Percentiles rank a stretch among this genome's conserved stretches.
phyloP scores from a whole-genome alignment of 2,797 vertebrate genomes.

The Momotus momota region DNA sequence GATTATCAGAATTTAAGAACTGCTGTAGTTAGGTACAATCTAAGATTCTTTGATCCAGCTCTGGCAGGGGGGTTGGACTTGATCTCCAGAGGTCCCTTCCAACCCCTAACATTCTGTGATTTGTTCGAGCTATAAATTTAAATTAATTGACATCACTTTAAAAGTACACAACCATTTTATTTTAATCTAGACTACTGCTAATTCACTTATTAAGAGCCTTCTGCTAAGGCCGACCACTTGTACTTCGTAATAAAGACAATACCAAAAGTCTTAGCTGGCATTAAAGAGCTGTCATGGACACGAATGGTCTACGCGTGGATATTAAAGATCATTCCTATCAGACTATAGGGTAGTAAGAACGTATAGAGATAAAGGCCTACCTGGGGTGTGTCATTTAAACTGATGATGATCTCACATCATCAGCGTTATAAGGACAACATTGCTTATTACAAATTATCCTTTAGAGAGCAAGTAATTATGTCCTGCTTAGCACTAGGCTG shows the following conservation, averaged over 20 bases:
- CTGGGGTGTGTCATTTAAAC: neutral
- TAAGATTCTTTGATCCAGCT: neutral
- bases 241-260: neutral
- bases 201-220: neutral
- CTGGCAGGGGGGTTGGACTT: too few species aligned
- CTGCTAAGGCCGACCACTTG: neutral
- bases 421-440: neutral
- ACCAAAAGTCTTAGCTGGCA: neutral
- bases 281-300: neutral
- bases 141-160: neutral
- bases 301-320: neutral
- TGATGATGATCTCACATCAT: neutral
- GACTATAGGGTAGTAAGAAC: neutral
- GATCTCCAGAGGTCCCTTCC: too few species aligned
- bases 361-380: neutral
- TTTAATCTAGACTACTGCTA: neutral
- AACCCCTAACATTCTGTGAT: too few species aligned
- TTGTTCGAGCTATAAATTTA: neutral
- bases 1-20: neutral
- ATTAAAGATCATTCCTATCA: neutral
- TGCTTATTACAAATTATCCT: neutral
- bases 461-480: neutral
- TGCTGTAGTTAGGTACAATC: neutral
- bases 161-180: neutral
- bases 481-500: neutral